Evolutionary conservation across 2,888 invertebrate genomes (phyloP).

Genomic region (Isoperla grammatica): DNA sequence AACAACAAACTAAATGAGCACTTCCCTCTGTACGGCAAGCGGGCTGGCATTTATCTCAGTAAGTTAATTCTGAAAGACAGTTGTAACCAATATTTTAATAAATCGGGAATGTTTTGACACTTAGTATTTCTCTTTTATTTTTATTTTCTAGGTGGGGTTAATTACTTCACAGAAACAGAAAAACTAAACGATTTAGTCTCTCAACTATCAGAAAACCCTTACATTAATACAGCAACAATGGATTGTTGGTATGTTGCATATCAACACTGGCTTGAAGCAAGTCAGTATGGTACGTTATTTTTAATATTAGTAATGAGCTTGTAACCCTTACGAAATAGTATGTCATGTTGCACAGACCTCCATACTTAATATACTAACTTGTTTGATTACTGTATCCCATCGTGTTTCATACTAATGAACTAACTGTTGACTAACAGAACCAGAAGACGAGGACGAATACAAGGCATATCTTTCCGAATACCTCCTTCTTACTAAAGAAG

Average conservation of each 20-base stretch:
- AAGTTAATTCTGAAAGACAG: too few species aligned
- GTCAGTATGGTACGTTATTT: not conserved
- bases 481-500: slow-evolving; percentile 40
- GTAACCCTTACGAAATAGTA: too few species aligned
- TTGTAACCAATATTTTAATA: not conserved
- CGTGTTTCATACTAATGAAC: too few species aligned
- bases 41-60: slow-evolving; percentile 40
- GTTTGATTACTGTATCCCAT: too few species aligned
- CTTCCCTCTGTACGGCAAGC: slow-evolving; percentile 41
- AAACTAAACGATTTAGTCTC: slow-evolving; percentile 36
- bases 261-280: slow-evolving; percentile 37
- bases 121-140: not conserved
- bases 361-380: too few species aligned
- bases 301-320: too few species aligned
- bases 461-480: slow-evolving; percentile 40
- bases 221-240: slow-evolving; percentile 39
- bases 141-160: slow-evolving; percentile 37
- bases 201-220: slow-evolving; percentile 38
- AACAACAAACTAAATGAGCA: slow-evolving; percentile 39
- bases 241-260: slow-evolving; percentile 42
- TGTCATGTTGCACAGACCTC: too few species aligned
- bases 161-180: slow-evolving; percentile 40
- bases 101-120: not conserved
- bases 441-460: slow-evolving; percentile 40
- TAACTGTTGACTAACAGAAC: slow-evolving; percentile 32